phyloP scores from a whole-genome alignment of 2,797 vertebrate species.

The Dermochelys coriacea region DNA sequence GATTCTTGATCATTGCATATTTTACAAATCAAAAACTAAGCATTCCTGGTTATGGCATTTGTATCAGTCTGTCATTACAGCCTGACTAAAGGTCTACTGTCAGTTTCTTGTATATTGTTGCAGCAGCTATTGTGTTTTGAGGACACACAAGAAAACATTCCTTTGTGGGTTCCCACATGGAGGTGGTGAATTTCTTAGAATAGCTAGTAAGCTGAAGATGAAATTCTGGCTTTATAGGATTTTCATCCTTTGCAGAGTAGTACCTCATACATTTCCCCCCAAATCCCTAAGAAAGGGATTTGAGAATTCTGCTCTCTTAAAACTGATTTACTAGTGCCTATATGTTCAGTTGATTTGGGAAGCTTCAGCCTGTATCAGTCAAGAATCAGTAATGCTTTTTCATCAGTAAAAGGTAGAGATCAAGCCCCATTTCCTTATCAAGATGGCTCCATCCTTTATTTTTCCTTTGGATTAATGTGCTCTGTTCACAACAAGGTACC shows the following conservation, averaged over 20 bases:
- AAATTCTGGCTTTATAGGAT: not conserved
- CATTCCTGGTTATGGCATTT: not conserved
- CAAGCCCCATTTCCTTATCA: not conserved
- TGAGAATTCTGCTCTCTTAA: not conserved
- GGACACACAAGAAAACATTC: not conserved
- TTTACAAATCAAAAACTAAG: not conserved
- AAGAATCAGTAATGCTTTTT: not conserved
- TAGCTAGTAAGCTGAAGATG: not conserved
- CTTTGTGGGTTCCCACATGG: not conserved
- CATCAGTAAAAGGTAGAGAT: slow-evolving; percentile 9
- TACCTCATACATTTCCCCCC: not conserved
- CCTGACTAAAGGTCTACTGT: not conserved
- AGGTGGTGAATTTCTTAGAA: not conserved
- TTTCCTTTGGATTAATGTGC: not conserved
- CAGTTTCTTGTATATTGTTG: not conserved
- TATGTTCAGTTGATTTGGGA: not conserved
- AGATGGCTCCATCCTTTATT: not conserved
- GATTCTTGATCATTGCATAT: not conserved
- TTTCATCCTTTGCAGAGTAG: not conserved
- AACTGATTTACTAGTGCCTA: not conserved
- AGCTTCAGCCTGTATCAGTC: not conserved
- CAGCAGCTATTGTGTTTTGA: not conserved
- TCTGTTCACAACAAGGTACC: not conserved
- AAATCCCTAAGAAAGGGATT: not conserved
- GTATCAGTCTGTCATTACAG: not conserved